Base-by-base conservation (phyloP, 2,113 vertebrate species). In the Terrapene triunguis region DNA sequence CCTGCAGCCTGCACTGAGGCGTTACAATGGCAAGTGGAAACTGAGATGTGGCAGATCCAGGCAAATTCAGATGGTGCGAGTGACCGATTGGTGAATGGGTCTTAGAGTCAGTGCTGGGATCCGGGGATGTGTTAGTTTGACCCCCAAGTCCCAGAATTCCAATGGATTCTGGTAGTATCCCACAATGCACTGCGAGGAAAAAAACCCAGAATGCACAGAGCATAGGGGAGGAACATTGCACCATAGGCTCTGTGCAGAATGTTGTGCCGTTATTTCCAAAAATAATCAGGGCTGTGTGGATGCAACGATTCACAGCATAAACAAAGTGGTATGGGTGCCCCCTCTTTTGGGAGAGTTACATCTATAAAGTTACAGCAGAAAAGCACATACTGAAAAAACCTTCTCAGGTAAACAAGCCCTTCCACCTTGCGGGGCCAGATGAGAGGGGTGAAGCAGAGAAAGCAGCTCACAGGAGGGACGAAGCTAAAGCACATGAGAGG, bases 371-470 rank as follows among this genome's bases (percentile, higher is more conserved):
- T 24, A 42, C 4, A 19, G 38, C n/a, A 24, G 38, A 44, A 25
- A 76, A 24, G 22, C 38, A 72, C 8, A 42, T 4, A 21, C 29
- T 16, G 35, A 35, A 69, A 35, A 35, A n/a, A 35, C 35, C 14
- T n/a, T 10, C 72, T 42, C 38, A 12, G 38, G 35, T 25, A 76
- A 44, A 38, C 72, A 24, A 76, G 38, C 72, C 21, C 72, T 13
- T 38, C 8, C 72, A 74, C 10, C 72, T 24, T 74, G 72, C 16
- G 3, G 76, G 57, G 59, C 76, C 0, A 44, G 1, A 7, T 27
- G 1, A 65, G 29, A 8, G 82, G 48, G 9, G 10, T 51, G 69
- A 4, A 22, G 53, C 0, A 0, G 92, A 59, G 82, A 84, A 1
- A 10, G 79, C n/a, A 38, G 21, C 72, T 1, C 0, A 10, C 35